Conservation (phyloP, 2,113 vertebrate species). For the Trachemys scripta region DNA sequence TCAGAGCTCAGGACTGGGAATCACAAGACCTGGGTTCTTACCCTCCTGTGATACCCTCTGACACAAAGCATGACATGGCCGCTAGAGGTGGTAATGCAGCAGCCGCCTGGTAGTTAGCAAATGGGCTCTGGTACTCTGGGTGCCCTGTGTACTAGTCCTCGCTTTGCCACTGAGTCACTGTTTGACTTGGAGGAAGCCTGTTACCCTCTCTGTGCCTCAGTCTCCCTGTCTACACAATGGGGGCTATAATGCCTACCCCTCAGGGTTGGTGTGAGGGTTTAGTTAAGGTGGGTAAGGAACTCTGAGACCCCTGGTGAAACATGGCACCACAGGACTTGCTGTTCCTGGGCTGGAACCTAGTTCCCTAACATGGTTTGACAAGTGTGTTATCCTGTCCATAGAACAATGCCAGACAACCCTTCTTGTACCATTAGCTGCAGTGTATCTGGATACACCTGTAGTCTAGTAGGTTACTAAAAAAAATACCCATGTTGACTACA, state of each 20-base stretch:
- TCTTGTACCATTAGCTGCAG: neutral
- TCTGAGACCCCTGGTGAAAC: neutral
- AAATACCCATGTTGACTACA: neutral
- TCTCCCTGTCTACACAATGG: neutral
- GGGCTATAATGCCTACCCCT: neutral
- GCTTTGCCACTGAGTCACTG: neutral
- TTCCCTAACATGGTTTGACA: neutral
- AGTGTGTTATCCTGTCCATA: neutral
- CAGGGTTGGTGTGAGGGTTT: neutral
- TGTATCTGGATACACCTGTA: neutral
- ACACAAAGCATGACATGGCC: neutral
- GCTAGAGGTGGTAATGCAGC: neutral
- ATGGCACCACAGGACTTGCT: neutral
- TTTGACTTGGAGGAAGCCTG: neutral
- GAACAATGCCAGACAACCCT: neutral
- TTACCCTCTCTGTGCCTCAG: neutral
- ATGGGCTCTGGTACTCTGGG: neutral
- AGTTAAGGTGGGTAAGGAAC: neutral
- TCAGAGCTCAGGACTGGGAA: neutral
- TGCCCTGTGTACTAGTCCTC: neutral
- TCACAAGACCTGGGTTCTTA: neutral
- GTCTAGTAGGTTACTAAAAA: neutral
- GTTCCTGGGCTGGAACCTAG: neutral
- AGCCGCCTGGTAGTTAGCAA: neutral
- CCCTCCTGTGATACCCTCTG: neutral